These are phyloP conservation scores for Erannis defoliaria DNA, from an alignment of 2,888 invertebrate genomes.

Conservation along the genomic window DNA sequence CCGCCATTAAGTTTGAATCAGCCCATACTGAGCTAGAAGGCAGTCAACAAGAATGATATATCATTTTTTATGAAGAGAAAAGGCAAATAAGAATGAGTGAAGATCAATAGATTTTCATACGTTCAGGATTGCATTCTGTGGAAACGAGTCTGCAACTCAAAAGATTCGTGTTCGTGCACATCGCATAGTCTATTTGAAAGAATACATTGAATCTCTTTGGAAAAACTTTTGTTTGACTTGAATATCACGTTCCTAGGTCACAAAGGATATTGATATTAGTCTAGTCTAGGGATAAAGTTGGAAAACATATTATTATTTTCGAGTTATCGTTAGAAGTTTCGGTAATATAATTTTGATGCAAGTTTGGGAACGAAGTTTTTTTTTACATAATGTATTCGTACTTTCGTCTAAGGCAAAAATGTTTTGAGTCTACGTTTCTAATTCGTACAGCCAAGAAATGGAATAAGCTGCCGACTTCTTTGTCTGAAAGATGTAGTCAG, in stretches of 20 bases:
- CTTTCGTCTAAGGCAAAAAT: too few relatives aligned
- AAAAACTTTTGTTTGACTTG: constrained; percentile 14
- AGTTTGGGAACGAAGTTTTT: constrained; percentile 1
- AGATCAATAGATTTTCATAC: neutral
- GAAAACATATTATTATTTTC: constrained; percentile 11
- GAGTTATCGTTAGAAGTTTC: constrained; percentile 9
- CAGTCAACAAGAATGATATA: too few relatives aligned
- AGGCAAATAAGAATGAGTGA: neutral
- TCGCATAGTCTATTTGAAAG: constrained; percentile 12
- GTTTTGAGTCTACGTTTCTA: too few relatives aligned
- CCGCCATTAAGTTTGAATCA: too few relatives aligned
- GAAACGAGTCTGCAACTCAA: constrained; percentile 6
- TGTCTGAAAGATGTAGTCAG: too few relatives aligned
- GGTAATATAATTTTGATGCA: constrained; percentile 1
- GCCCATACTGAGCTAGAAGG: too few relatives aligned
- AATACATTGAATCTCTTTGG: constrained; percentile 13
- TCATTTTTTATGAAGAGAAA: too few relatives aligned
- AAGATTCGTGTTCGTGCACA: constrained; percentile 7
- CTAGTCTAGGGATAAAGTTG: constrained; percentile 3
- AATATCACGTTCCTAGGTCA: constrained; percentile 18
- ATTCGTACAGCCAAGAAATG: too few relatives aligned
- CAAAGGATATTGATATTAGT: constrained; percentile 15
- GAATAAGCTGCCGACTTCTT: too few relatives aligned
- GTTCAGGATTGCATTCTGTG: neutral
- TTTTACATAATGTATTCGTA: constrained; percentile 9